Percentiles rank a stretch among this genome's conserved stretches.
Evolutionary conservation across 2,888 invertebrate species (phyloP).

Genomic region (Campaea margaritaria): DNA sequence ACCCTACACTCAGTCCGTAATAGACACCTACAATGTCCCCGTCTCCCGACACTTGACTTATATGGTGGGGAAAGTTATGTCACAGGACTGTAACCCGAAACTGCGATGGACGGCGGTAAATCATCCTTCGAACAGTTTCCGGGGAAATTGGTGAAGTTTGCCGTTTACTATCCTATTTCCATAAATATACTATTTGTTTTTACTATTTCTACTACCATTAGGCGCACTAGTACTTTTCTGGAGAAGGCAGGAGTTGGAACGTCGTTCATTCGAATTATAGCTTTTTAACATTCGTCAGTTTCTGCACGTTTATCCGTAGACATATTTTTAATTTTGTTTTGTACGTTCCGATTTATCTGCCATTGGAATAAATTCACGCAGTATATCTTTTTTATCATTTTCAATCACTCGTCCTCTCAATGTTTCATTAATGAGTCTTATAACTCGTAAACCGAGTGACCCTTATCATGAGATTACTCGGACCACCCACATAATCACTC

Average conservation of each 20-base stretch:
- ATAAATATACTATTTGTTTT: conserved; percentile 27
- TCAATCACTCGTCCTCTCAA: not conserved
- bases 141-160: conserved; percentile 26
- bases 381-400: no score
- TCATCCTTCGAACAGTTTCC: conserved; percentile 43
- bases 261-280: no score
- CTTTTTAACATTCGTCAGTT: not conserved
- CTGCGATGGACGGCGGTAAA: conserved; percentile 47
- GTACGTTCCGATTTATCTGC: not conserved
- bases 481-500: conserved; percentile 28
- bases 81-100: conserved; percentile 58
- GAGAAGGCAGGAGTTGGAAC: not conserved
- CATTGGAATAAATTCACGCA: no score
- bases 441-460: conserved; percentile 14
- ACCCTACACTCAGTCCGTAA: conserved; percentile 67
- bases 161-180: conserved; percentile 25
- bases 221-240: not conserved
- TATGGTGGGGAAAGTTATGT: conserved; percentile 70
- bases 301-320: not conserved
- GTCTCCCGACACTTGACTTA: conserved; percentile 63
- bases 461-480: conserved; percentile 18
- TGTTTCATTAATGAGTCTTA: conserved; percentile 18
- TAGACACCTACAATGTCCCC: conserved; percentile 62
- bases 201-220: conserved; percentile 28
- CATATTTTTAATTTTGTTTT: not conserved